Percentiles rank a stretch among this genome's conserved stretches.
phyloP scores from a whole-genome alignment of 2,888 invertebrate genomes.

The Cotesia congregata region DNA sequence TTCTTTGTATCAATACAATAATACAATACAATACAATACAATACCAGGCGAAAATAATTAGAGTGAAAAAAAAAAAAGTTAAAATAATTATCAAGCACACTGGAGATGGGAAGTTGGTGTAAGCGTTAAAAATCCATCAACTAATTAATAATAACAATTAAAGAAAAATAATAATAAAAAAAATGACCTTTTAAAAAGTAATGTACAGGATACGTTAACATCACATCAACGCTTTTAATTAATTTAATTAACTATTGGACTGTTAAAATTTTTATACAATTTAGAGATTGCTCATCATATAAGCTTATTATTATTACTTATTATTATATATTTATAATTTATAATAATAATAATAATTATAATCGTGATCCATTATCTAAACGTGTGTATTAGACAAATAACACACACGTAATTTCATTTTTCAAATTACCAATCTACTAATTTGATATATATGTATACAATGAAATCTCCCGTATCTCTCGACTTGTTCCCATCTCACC shows the following conservation, averaged over 20 bases:
- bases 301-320: conserved; percentile 1
- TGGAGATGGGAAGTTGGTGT: background rate
- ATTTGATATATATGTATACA: conserved; percentile 11
- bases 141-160: background rate
- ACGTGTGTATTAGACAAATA: conserved; percentile 39
- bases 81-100: background rate
- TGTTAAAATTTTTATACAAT: background rate
- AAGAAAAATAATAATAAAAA: background rate
- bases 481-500: conserved; percentile 13
- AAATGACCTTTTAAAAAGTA: background rate
- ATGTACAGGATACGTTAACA: background rate
- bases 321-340: background rate
- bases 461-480: conserved; percentile 5
- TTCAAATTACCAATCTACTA: conserved; percentile 40
- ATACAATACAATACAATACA: background rate
- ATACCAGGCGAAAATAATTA: background rate
- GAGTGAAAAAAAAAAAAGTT: background rate
- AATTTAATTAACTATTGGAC: background rate
- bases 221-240: no score
- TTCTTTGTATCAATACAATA: no score
- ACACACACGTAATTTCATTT: conserved; percentile 44
- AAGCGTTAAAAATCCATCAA: background rate
- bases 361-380: conserved; percentile 44
- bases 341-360: conserved; percentile 37
- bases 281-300: background rate